Percentiles rank a stretch among this genome's conserved stretches.
phyloP scores from a whole-genome alignment of 2,113 vertebrate genomes.

The Nothoprocta perdicaria region DNA sequence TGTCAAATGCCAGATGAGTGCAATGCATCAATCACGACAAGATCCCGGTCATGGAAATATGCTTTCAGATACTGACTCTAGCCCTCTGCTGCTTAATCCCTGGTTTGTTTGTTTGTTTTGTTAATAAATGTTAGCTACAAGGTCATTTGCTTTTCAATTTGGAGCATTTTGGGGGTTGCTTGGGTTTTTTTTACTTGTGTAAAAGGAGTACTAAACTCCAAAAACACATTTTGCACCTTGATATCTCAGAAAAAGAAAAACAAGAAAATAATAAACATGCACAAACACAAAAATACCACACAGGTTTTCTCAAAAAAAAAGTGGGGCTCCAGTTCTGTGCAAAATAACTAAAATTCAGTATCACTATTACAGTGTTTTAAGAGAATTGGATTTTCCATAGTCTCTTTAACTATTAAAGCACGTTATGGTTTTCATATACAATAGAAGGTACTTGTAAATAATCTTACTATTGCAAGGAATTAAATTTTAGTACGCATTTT shows the following conservation, averaged over 20 bases:
- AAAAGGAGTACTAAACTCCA: not conserved
- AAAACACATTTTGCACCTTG: not conserved
- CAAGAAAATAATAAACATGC: not conserved
- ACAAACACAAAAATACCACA: not conserved
- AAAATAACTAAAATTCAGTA: not conserved
- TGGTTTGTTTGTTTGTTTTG: not conserved
- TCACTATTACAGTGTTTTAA: not conserved
- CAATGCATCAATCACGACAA: not conserved
- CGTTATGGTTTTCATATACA: not conserved
- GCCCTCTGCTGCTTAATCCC: not conserved
- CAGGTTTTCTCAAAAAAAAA: not conserved
- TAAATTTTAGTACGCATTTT: conserved; percentile 47
- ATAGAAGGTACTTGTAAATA: conserved; percentile 9
- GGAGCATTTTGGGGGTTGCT: not conserved
- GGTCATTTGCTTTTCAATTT: not conserved
- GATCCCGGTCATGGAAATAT: conserved; percentile 6
- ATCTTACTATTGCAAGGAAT: conserved; percentile 12
- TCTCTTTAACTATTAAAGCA: conserved; percentile 4
- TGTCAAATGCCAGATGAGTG: conserved; percentile 20
- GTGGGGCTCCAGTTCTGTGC: not conserved
- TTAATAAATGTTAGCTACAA: not conserved
- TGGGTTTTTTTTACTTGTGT: not conserved
- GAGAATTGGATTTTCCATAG: conserved; percentile 11
- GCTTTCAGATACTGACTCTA: conserved; percentile 10
- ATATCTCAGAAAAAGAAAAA: not conserved